phyloP scores from a whole-genome alignment of 2,888 invertebrate genomes.

The Oscheius sp. region DNA sequence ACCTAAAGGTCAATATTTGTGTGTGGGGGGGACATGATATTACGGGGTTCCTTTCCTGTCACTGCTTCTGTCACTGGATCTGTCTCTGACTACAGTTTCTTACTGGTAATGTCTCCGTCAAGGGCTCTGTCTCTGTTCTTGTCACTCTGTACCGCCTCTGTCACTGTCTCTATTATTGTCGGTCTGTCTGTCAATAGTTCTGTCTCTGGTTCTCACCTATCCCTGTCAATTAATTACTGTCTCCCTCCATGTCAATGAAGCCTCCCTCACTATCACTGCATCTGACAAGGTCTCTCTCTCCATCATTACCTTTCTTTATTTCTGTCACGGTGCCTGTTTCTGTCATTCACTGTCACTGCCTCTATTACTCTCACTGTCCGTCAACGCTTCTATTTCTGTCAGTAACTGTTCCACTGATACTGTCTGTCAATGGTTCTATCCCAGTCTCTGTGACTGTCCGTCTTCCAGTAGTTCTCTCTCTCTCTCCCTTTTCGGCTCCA shows the following conservation, averaged over 20 bases:
- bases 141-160: background rate
- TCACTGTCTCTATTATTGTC: background rate
- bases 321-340: background rate
- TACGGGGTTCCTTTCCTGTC: background rate
- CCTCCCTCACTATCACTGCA: background rate
- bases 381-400: background rate
- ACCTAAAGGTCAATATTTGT: slow-evolving; percentile 21
- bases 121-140: background rate
- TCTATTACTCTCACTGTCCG: background rate
- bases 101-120: background rate
- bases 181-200: background rate
- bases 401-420: background rate
- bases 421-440: background rate
- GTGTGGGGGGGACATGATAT: slow-evolving; percentile 2
- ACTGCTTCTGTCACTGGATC: background rate
- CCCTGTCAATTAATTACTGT: background rate
- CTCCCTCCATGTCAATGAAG: background rate
- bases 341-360: background rate
- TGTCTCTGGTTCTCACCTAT: background rate
- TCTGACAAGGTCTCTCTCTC: background rate
- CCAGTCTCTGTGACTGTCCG: too few relatives aligned
- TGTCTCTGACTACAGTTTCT: background rate
- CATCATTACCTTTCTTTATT: background rate
- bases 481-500: slow-evolving; percentile 22
- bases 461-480: background rate